These are phyloP conservation scores for Dendrolimus kikuchii DNA, from an alignment of 1,140 invertebrate genomes.

Conservation along the genomic window DNA sequence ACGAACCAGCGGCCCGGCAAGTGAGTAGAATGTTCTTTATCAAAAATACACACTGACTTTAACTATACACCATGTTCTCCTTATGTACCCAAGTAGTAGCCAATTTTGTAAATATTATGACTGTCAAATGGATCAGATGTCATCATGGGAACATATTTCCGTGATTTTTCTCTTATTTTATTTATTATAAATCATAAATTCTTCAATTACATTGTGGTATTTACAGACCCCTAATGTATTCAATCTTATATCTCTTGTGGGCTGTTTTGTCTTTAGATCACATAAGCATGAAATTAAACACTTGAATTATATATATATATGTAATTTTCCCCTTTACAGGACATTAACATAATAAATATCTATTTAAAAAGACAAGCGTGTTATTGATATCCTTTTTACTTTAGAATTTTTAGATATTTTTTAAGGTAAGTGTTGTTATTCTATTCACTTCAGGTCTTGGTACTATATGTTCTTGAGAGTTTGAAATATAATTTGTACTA, in stretches of 20 bases:
- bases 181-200: no score
- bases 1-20: conserved; percentile 67
- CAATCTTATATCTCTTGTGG: not conserved
- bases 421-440: conserved; percentile 20
- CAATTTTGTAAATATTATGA: conserved; percentile 14
- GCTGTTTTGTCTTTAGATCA: not conserved
- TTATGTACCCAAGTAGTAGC: no score
- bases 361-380: conserved; percentile 35
- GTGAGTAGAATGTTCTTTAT: conserved; percentile 40
- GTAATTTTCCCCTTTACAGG: conserved; percentile 5
- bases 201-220: no score
- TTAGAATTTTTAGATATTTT: conserved; percentile 12
- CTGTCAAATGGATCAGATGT: conserved; percentile 8
- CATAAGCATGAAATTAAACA: not conserved
- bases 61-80: not conserved
- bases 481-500: no score
- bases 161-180: no score
- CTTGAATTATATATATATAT: not conserved
- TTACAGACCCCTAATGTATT: no score
- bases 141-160: not conserved
- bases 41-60: not conserved
- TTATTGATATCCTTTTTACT: conserved; percentile 42
- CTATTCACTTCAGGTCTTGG: no score
- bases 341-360: conserved; percentile 33
- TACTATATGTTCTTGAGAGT: no score